Base-by-base conservation (phyloP, 1,140 invertebrate genomes). In the Halictus rubicundus region DNA sequence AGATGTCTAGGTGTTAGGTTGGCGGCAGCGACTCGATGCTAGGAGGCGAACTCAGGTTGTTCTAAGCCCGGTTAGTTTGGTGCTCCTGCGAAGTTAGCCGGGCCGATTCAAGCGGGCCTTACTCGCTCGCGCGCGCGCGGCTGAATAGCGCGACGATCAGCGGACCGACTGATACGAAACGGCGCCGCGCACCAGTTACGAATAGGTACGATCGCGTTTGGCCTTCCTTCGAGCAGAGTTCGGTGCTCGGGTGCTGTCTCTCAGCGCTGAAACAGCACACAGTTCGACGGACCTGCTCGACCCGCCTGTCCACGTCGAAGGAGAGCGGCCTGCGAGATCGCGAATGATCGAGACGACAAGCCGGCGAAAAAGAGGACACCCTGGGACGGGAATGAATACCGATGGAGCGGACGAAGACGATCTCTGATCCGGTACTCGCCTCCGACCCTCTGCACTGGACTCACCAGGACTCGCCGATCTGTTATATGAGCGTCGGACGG, bases 151-250 rank as follows among this genome's bases (percentile, higher is more conserved):
- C 68, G 68, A 78, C 76, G 76, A 78, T 78, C 76, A 39, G 46
- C 59, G 68, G 68, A 71, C 39, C 76, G 76, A 78, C 76, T 78
- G 76, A 78, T 78, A 78, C 68, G 54, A 57, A 57, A 57, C 54
- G 54, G 21, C 21, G 57, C 54, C 57, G 37, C 59, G 68, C 32
- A 57, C 73, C 49, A 57, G 21, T 63, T 52, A 72, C 68, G 46
- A 64, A 78, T 57, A 46, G 52, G 27, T 27, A n/a, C 27, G 76
- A 78, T 78, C 76, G 59, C 68, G 68, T 59, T 60, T 25, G 76
- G 76, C 76, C 75, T 78, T 78, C 76, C 68, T 68, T 52, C 49
- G n/a, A n/a, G 49, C 49, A 78, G 59, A 49, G 75, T 69, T 52
- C 25, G 37, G 59, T 12, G 12, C 8, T 23, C 14, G 60, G 64